Percentiles rank a stretch among this genome's conserved stretches.
phyloP scores from a whole-genome alignment of 1,140 invertebrate species.

The Drosophila pectinifera region DNA sequence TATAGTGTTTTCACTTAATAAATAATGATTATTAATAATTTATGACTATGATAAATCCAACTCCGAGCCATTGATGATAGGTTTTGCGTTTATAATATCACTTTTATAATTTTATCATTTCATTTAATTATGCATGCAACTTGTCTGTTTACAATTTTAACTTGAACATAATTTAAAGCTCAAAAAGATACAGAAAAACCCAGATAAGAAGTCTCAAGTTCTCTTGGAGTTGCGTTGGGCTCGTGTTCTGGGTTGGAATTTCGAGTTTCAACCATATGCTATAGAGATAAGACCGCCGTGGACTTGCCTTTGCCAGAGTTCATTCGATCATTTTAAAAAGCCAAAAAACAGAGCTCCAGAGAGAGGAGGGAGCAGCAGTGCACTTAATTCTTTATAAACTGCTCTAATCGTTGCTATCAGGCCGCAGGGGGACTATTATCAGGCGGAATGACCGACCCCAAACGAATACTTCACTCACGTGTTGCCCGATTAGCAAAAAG shows the following conservation, averaged over 20 bases:
- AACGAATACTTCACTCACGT: slow-evolving; percentile 27
- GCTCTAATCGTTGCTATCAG: slow-evolving; percentile 14
- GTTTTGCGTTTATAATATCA: not conserved
- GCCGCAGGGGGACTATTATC: not conserved
- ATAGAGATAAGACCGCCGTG: slow-evolving; percentile 12
- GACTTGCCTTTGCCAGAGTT: slow-evolving; percentile 20
- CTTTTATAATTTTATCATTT: not conserved
- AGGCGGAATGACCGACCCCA: slow-evolving; percentile 15
- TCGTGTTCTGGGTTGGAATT: slow-evolving; percentile 31
- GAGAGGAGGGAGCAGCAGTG: not conserved
- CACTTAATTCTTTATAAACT: slow-evolving; percentile 2
- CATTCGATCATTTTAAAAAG: slow-evolving; percentile 9
- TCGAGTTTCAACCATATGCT: slow-evolving; percentile 28
- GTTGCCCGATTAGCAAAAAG: slow-evolving; percentile 20
- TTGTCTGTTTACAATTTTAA: not conserved
- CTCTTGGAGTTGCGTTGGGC: slow-evolving; percentile 10
- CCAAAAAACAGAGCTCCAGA: not conserved
- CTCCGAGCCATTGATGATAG: not conserved
- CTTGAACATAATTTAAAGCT: slow-evolving; percentile 1
- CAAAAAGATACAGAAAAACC: not conserved
- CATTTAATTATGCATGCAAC: not conserved
- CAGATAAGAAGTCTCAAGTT: slow-evolving; percentile 27
- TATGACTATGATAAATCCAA: no score
- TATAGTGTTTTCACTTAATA: no score
- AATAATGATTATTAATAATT: no score